These are phyloP conservation scores for Laticauda colubrina DNA, from an alignment of 2,113 vertebrate genomes.

Conservation along the genomic window DNA sequence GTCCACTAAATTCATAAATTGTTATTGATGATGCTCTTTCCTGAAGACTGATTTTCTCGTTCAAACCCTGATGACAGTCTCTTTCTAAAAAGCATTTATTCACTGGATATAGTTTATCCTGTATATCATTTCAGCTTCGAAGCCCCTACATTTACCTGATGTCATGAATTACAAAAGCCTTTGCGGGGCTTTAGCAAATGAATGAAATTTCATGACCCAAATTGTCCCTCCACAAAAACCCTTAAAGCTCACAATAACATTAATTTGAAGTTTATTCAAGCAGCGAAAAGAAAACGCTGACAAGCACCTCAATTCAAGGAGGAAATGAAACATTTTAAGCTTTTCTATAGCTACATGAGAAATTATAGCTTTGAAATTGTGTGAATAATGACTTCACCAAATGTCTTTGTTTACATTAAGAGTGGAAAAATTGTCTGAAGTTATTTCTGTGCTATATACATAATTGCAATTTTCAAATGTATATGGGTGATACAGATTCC, in stretches of 20 bases:
- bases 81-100: slow-evolving; percentile 3
- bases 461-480: background rate
- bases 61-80: background rate
- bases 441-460: background rate
- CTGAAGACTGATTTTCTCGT: background rate
- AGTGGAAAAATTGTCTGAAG: background rate
- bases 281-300: background rate
- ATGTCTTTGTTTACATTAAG: slow-evolving; percentile 24
- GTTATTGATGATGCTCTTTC: background rate
- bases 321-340: background rate
- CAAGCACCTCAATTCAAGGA: background rate
- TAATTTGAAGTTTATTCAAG: slow-evolving; percentile 5
- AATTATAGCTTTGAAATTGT: slow-evolving; percentile 8
- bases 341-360: background rate
- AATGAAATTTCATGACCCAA: background rate
- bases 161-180: background rate
- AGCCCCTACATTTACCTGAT: background rate
- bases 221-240: background rate
- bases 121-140: background rate
- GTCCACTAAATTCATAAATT: background rate
- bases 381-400: background rate
- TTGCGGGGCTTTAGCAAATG: background rate
- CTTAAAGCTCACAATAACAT: background rate
- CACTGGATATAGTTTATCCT: background rate
- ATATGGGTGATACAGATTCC: background rate